Base-by-base conservation (phyloP, 2,888 invertebrate genomes). In the Cordilura impudica region DNA sequence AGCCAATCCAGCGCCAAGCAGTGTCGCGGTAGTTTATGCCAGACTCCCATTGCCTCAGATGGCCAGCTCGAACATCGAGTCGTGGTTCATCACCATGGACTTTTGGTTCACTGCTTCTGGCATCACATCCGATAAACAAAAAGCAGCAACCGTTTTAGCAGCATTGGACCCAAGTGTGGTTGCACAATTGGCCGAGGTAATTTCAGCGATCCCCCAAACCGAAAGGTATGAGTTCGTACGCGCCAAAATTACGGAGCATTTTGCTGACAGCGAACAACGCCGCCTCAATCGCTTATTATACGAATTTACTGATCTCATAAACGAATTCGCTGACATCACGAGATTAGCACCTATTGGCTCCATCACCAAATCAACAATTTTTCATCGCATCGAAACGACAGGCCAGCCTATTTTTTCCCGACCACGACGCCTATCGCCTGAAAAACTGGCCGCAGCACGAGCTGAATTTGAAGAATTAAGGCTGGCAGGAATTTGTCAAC, bases 51-150 rank as follows among this genome's bases (percentile, higher is more conserved):
- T 26, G 53, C 53, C 53, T 19, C 53, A 53, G 26, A 12, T 54
- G 54, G 54, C 31, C 29, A 54, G 31, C 31, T 26, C 49, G 7
- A 54, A 54, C 26, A 53, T 53, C n/a, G 51, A 53, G n/a, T 53
- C 26, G 10, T 53, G 51, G 51, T 53, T 53, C 21, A 29, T 29
- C n/a, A 54, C 69, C 6, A 71, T 61, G 60, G 61, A 71, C 45
- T 71, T 71, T 49, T 61, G 71, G 43, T 58, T 69, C 35, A 58
- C 58, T 19, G 69, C 58, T 1, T 69, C 67, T 29, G 56, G 56
- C 4, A 67, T 67, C 10, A 54, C 54, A 14, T 54, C 67, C 3
- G 67, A 67, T 29, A 67, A 19, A n/a, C 66, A 66, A 43, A 67
- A 66, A 53, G 53, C 66, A 19, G 53, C 66, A 26, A 67, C 66